phyloP scores from a whole-genome alignment of 2,113 vertebrate genomes.

The Syngnathoides biaculeatus region DNA sequence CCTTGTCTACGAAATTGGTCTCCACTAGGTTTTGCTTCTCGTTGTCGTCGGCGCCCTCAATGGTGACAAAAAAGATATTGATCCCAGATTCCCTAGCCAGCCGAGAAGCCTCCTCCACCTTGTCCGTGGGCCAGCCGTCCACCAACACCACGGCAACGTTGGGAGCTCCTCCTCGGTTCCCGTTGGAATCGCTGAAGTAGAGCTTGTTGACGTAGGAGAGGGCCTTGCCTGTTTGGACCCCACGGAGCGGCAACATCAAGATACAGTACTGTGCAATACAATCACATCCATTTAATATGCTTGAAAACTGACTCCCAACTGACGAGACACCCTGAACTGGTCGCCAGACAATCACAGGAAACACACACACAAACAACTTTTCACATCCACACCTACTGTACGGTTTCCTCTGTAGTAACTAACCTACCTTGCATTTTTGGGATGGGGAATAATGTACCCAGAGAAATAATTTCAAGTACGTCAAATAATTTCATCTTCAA shows the following conservation, averaged over 20 bases:
- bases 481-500: no score
- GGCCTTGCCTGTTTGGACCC: slow-evolving; percentile 81
- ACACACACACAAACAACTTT: no score
- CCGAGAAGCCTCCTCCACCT: slow-evolving; percentile 87
- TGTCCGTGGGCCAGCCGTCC: slow-evolving; percentile 95
- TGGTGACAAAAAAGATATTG: slow-evolving; percentile 96
- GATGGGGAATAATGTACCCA: no score
- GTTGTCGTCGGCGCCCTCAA: slow-evolving; percentile 85
- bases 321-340: no score
- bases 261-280: no score
- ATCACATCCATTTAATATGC: no score
- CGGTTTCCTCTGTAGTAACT: no score
- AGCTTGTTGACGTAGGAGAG: slow-evolving; percentile 89
- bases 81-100: slow-evolving; percentile 93
- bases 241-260: slow-evolving; percentile 48
- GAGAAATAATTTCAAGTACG: no score
- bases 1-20: slow-evolving; percentile 94
- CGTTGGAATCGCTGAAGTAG: slow-evolving; percentile 88
- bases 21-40: slow-evolving; percentile 86
- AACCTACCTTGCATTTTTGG: no score
- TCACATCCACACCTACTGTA: no score
- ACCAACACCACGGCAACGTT: slow-evolving; percentile 91
- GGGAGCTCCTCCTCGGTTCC: slow-evolving; percentile 86
- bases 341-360: no score
- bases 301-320: no score